Base-by-base conservation (phyloP, 2,113 vertebrate species). In the Entosphenus tridentatus region DNA sequence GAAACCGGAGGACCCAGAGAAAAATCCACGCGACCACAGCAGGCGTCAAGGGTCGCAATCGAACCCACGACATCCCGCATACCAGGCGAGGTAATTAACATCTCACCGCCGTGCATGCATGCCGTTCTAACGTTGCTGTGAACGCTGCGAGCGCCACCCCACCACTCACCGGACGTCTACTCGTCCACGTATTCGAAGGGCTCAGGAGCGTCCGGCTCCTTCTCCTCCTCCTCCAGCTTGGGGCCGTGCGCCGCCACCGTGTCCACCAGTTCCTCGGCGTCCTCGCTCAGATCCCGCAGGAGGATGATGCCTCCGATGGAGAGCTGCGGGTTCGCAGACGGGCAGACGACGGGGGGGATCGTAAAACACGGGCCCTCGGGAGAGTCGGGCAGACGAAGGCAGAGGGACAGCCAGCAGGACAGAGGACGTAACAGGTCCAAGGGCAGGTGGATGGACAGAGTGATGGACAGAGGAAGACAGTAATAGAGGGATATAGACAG, bases 141-240 rank as follows among this genome's bases (percentile, higher is more conserved):
- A 7, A 39, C 39, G 39, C 39, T 39, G 39, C 39, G 68, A 4
- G 56, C 12, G 56, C 2, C 18, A 69, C 58, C 3, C 68, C 3
- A 13, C 11, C 56, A 55, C 16, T 17, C 67, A 16, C 56, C 57
- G 62, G 55, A 58, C 13, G 14, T 74, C 82, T 82, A 98, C 74
- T 98, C 93, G 55, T 98, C 93, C 8, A 88, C 87, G 77, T 97
- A 97, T 75, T 97, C 91, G 9, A 96, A 98, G 8, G 93, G 88
- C 75, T 98, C 92, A 1, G 93, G 93, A 3, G 89, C 84, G 73
- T 98, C 93, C 1, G 90, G 92, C 75, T 98, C 92, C 77, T 95
- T 89, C 68, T 98, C 92, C 59, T 98, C 93, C 73, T 98, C 92
- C 75, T 98, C 92, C 0, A 98, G 96, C 78, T 96, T 98, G 0